Evolutionary conservation across 2,113 vertebrate genomes (phyloP).

Genomic region (Ovis canadensis): DNA sequence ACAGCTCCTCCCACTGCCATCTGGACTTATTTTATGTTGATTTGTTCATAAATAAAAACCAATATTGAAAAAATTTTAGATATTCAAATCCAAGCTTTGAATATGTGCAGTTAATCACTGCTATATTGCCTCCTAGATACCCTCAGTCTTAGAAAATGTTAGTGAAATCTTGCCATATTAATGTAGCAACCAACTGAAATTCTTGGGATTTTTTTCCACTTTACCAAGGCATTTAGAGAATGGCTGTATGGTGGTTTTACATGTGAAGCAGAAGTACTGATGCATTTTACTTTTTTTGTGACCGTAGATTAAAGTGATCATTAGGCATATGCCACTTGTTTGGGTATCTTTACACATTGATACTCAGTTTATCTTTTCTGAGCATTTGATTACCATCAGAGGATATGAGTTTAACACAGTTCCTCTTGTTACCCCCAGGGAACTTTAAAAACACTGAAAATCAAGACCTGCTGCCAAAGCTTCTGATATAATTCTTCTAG

Average conservation of each 20-base stretch:
- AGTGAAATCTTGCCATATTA: background rate
- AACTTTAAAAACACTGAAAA: background rate
- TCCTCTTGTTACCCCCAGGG: background rate
- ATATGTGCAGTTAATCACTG: background rate
- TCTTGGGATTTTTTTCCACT: background rate
- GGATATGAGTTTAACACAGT: background rate
- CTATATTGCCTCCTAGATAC: background rate
- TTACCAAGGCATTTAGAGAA: background rate
- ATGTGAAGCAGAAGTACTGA: background rate
- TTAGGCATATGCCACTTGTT: background rate
- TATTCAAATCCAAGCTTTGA: background rate
- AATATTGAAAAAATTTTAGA: background rate
- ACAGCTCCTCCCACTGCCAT: conserved; percentile 62
- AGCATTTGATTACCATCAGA: background rate
- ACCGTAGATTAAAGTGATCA: background rate
- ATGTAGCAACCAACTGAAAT: background rate
- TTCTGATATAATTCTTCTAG: background rate
- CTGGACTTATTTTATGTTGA: conserved; percentile 77
- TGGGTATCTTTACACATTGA: background rate
- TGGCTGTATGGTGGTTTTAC: background rate
- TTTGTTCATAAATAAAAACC: conserved; percentile 80
- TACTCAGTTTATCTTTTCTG: background rate
- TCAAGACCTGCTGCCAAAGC: background rate
- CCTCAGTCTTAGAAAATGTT: background rate
- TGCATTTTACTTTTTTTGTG: background rate